Conservation (phyloP, 2,113 vertebrate genomes). For the Zapornia atra region DNA sequence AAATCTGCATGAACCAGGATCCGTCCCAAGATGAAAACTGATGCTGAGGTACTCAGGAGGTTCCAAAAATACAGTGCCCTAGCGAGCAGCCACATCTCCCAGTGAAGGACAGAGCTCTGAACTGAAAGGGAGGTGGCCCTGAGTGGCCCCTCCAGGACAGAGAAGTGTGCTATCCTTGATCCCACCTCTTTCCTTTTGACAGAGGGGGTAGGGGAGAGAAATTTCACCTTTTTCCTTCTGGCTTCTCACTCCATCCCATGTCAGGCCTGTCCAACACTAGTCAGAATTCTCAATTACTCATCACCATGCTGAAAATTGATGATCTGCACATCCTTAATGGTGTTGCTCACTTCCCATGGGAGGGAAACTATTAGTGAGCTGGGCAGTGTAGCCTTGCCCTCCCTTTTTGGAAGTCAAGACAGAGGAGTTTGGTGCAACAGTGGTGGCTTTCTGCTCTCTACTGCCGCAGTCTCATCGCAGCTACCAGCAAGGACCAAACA, state of each 20-base stretch:
- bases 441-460: neutral
- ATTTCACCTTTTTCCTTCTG: neutral
- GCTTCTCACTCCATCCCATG: neutral
- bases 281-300: neutral
- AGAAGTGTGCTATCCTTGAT: fast-evolving
- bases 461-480: neutral
- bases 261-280: neutral
- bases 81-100: neutral
- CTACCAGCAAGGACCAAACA: neutral
- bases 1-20: neutral
- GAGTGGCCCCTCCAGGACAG: neutral
- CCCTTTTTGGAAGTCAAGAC: neutral
- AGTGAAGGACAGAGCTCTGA: neutral
- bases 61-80: fast-evolving
- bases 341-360: neutral
- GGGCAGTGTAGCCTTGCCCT: neutral
- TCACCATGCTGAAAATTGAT: neutral
- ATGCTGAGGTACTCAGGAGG: neutral
- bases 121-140: neutral
- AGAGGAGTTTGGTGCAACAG: neutral
- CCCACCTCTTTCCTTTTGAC: neutral
- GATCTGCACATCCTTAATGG: neutral
- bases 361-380: neutral
- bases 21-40: neutral
- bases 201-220: neutral